Base-by-base conservation (phyloP, 2,888 invertebrate genomes). In the Ichneumon xanthorius region DNA sequence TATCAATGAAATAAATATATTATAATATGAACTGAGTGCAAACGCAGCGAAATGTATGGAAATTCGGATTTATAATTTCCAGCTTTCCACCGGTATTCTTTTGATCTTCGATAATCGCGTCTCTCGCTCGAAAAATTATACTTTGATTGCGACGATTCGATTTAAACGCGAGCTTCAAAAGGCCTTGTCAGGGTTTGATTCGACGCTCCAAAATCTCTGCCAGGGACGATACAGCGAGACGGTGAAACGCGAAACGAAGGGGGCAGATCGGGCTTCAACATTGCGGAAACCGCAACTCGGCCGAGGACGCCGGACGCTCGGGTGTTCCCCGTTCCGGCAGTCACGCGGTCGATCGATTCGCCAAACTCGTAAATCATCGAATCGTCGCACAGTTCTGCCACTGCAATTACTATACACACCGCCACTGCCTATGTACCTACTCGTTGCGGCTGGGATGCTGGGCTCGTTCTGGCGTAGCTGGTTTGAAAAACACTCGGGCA, bases 271-370 rank as follows among this genome's bases (percentile, higher is more conserved):
- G 50, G 45, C 45, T 68, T 73, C 67, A 19, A 81, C 75, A 81
- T 80, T 84, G 84, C 55, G 79, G 71, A 71, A 76, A 84, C 84
- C 84, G 76, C 84, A 76, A 80, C 71, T 80, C 75, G 71, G 65
- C 55, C 70, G 79, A 71, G 55, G 37, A 80, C 65, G 55, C 75
- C 83, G 83, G 79, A 80, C 63, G 40, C n/a, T 83, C 75, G 73
- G 40, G 79, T 82, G 82, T 82, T 70, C 55, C 63, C 65, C 80
- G 70, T 79, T 63, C 75, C 70, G 83, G 53, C 80, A 84, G 70
- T 80, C 84, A 84, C 80, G 84, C 84, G 84, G 84, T 84, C 84
- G 71, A 84, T 84, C 80, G 84, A 84, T 84, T 84, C 45, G 65
- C 71, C 71, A 75, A 80, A 70, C 80, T 80, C 84, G 80, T 84